Evolutionary conservation across 2,888 invertebrate genomes (phyloP).

Genomic region (Plebejus melissa): DNA sequence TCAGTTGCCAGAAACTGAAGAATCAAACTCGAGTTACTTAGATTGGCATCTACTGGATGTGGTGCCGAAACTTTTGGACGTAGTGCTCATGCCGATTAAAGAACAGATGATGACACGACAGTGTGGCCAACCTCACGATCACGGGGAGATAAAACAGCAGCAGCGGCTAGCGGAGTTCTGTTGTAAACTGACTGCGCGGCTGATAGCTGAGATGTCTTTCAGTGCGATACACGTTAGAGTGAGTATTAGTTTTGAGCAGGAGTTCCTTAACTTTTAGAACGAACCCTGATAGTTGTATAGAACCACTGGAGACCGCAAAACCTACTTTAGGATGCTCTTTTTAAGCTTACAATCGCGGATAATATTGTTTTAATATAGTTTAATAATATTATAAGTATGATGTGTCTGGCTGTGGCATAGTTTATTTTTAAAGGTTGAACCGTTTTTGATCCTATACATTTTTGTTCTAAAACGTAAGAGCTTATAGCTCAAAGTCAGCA

Average conservation of each 20-base stretch:
- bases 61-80: conserved; percentile 87
- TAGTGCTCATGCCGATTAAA: conserved; percentile 89
- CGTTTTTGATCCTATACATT: too few relatives aligned
- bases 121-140: conserved; percentile 66
- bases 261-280: too few relatives aligned
- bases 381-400: too few relatives aligned
- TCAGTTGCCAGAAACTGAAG: conserved; percentile 48
- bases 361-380: too few relatives aligned
- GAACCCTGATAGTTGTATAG: too few relatives aligned
- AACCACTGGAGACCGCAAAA: too few relatives aligned
- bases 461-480: too few relatives aligned
- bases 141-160: conserved; percentile 72
- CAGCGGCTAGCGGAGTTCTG: conserved; percentile 83
- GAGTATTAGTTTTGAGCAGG: conserved; percentile 27
- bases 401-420: too few relatives aligned
- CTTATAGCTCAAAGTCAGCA: too few relatives aligned
- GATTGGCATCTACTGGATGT: conserved; percentile 89
- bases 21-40: conserved; percentile 46
- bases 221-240: conserved; percentile 57
- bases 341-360: too few relatives aligned
- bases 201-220: conserved; percentile 89
- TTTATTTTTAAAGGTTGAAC: too few relatives aligned
- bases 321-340: too few relatives aligned
- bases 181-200: conserved; percentile 88
- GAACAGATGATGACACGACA: conserved; percentile 72